These are phyloP conservation scores for Ptilonorhynchus violaceus DNA, from an alignment of 2,113 vertebrate genomes.

Conservation along the genomic window DNA sequence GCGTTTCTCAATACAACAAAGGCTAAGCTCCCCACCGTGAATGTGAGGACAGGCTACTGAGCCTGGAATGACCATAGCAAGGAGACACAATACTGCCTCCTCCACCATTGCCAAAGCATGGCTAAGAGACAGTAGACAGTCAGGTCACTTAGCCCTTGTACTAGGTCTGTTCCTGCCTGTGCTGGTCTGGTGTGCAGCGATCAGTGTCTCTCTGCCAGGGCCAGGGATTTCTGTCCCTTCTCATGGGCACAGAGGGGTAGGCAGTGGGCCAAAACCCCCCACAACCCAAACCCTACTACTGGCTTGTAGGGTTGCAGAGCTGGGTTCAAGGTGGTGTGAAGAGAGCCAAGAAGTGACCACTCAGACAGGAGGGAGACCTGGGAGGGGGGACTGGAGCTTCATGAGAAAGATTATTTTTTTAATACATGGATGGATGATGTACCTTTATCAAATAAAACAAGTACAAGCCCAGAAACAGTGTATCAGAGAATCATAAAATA, in stretches of 20 bases:
- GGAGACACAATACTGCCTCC: neutral
- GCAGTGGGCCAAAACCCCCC: neutral
- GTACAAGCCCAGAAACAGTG: slow-evolving; percentile 23
- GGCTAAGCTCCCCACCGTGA: neutral
- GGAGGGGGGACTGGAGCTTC: neutral
- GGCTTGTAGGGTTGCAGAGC: neutral
- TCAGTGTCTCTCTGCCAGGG: neutral
- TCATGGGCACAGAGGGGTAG: neutral
- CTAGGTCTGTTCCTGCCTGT: neutral
- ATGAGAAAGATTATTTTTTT: slow-evolving; percentile 80
- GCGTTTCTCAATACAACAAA: neutral
- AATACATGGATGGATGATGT: slow-evolving; percentile 70
- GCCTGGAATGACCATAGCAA: neutral
- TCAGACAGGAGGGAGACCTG: neutral
- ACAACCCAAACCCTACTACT: neutral
- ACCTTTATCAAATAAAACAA: slow-evolving; percentile 80
- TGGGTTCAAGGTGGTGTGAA: neutral
- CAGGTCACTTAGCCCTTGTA: neutral
- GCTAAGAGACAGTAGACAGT: neutral
- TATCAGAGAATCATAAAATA: neutral
- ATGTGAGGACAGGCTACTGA: neutral
- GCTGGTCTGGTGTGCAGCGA: neutral
- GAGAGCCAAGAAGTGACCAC: neutral
- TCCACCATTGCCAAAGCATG: neutral
- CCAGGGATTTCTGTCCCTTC: neutral